phyloP scores from a whole-genome alignment of 2,888 invertebrate genomes.

The Amiota communis region DNA sequence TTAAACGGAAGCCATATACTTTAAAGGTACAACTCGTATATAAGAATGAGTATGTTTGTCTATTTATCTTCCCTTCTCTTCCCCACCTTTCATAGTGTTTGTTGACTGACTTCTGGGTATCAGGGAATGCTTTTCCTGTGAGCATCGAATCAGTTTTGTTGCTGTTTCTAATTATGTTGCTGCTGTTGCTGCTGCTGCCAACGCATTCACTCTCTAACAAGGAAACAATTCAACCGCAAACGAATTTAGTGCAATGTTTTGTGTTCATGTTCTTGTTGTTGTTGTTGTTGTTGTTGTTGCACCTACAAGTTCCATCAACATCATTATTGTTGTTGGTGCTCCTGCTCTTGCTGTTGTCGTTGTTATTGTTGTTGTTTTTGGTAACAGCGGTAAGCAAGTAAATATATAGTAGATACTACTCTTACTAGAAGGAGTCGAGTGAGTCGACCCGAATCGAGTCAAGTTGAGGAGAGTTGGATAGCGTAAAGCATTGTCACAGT shows the following conservation, averaged over 20 bases:
- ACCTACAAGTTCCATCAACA: neutral
- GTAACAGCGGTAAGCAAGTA: constrained; percentile 36
- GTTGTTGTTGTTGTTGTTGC: neutral
- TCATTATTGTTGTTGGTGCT: neutral
- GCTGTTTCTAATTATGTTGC: constrained; percentile 58
- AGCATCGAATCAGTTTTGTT: constrained; percentile 35
- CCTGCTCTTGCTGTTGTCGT: constrained; percentile 10
- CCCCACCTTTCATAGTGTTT: too few relatives aligned
- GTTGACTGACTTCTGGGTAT: too few relatives aligned
- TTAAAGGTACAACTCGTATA: too few relatives aligned
- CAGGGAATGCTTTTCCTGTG: too few relatives aligned
- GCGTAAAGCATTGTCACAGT: constrained; percentile 5
- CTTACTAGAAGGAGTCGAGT: neutral
- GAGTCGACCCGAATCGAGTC: too few relatives aligned
- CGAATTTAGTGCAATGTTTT: constrained; percentile 53
- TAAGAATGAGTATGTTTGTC: neutral
- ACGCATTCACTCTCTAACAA: constrained; percentile 36
- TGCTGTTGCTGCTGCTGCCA: constrained; percentile 31
- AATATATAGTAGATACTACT: neutral
- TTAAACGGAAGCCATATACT: too few relatives aligned
- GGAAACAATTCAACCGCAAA: constrained; percentile 59
- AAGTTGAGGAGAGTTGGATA: too few relatives aligned
- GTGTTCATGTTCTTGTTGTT: neutral
- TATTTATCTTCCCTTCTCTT: neutral
- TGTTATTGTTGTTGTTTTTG: constrained; percentile 45